These are phyloP conservation scores for Melanaphis sacchari DNA, from an alignment of 1,140 invertebrate species.

Conservation along the genomic window DNA sequence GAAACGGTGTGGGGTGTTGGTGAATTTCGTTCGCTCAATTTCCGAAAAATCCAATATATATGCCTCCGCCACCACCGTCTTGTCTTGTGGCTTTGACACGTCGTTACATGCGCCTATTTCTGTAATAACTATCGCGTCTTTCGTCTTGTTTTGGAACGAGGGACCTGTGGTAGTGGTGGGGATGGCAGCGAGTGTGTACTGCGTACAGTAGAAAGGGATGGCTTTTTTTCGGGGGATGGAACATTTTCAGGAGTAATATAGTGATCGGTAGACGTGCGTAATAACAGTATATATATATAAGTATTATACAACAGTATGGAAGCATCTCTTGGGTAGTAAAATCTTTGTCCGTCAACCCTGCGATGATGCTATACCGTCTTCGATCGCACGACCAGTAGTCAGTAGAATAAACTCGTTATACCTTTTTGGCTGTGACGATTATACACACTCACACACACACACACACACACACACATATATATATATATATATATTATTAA, in stretches of 20 bases:
- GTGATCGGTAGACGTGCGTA: neutral
- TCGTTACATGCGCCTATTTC: conserved; percentile 44
- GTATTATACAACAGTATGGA: neutral
- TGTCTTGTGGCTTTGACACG: conserved; percentile 38
- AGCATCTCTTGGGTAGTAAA: neutral
- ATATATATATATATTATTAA: neutral
- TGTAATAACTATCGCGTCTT: conserved; percentile 23
- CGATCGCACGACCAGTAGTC: neutral
- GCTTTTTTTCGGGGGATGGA: neutral
- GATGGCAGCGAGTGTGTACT: too few relatives aligned
- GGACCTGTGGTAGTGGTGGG: neutral
- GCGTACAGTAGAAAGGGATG: neutral
- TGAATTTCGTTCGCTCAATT: conserved; percentile 52
- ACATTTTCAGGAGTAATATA: neutral
- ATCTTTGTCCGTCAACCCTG: neutral
- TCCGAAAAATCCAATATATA: conserved; percentile 57
- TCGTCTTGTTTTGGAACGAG: neutral
- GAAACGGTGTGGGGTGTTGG: conserved; percentile 25
- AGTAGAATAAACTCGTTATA: neutral
- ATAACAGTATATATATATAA: neutral
- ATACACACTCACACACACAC: too few relatives aligned
- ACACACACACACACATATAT: too few relatives aligned
- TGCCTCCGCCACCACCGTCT: conserved; percentile 5
- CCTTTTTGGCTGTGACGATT: neutral
- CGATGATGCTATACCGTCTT: neutral